Conservation (phyloP, 2,797 vertebrate genomes). For the Urophycis tenuis region DNA sequence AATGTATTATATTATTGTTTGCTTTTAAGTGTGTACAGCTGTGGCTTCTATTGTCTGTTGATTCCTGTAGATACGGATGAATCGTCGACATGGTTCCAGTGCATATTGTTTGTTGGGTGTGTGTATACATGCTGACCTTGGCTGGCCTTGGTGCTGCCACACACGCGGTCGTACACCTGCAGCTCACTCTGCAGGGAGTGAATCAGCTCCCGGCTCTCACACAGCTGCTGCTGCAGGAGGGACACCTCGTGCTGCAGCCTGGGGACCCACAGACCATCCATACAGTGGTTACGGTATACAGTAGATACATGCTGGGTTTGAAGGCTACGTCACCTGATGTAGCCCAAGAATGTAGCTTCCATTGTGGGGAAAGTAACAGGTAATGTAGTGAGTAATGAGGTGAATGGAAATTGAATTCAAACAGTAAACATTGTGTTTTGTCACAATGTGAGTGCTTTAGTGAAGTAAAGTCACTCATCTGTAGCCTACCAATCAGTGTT, state of each 20-base stretch:
- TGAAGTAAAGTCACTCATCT: not conserved
- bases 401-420: not conserved
- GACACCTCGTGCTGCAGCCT: conserved; percentile 83
- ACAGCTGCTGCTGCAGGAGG: conserved; percentile 84
- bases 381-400: not conserved
- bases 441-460: not conserved
- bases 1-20: not conserved
- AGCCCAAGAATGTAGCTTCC: not conserved
- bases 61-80: not conserved
- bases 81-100: not conserved
- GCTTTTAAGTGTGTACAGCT: not conserved
- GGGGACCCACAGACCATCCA: conserved; percentile 24
- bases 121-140: conserved; percentile 68
- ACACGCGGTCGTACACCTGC: conserved; percentile 74
- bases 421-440: not conserved
- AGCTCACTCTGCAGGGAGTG: conserved; percentile 81
- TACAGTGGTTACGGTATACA: not conserved
- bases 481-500: not conserved
- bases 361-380: not conserved
- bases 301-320: not conserved
- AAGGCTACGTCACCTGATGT: not conserved
- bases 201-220: conserved; percentile 80
- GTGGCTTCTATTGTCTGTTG: not conserved
- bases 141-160: conserved; percentile 54
- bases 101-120: not conserved